Percentiles rank a stretch among this genome's conserved stretches.
These are phyloP conservation scores for Cydia amplana DNA, from an alignment of 1,140 invertebrate species.

Conservation along the genomic window DNA sequence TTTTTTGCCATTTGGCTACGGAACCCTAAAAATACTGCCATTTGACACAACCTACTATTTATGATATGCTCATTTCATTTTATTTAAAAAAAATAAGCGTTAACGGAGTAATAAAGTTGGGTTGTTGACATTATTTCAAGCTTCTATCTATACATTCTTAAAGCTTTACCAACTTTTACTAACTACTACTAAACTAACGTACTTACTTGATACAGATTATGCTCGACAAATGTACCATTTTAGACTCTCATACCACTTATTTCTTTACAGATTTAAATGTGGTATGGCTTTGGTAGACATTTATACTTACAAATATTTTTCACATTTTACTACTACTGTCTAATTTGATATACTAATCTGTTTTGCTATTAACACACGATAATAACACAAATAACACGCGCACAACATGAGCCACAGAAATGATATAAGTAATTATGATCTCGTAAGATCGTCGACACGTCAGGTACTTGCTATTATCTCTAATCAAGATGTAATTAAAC, in stretches of 20 bases:
- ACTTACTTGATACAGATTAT: slow-evolving; percentile 60
- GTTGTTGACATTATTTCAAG: too few species aligned
- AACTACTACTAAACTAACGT: background rate
- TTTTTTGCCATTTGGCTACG: too few species aligned
- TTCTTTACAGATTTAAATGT: background rate
- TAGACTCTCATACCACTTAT: background rate
- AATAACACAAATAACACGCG: background rate
- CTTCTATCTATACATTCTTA: too few species aligned
- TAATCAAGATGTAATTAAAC: slow-evolving; percentile 38
- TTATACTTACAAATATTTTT: background rate
- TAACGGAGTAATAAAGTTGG: too few species aligned
- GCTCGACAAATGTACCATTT: slow-evolving; percentile 52
- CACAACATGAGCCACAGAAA: background rate
- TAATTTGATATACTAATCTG: background rate
- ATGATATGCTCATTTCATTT: too few species aligned
- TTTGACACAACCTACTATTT: too few species aligned
- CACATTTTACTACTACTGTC: background rate
- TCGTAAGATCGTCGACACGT: background rate
- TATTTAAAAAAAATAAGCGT: too few species aligned
- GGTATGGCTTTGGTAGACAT: background rate
- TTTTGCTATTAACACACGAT: background rate
- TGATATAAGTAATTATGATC: slow-evolving; percentile 22
- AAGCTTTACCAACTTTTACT: background rate
- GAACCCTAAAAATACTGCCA: too few species aligned
- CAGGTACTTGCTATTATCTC: slow-evolving; percentile 32